phyloP scores from a whole-genome alignment of 2,888 invertebrate genomes.

The Lasioglossum villosulum region DNA sequence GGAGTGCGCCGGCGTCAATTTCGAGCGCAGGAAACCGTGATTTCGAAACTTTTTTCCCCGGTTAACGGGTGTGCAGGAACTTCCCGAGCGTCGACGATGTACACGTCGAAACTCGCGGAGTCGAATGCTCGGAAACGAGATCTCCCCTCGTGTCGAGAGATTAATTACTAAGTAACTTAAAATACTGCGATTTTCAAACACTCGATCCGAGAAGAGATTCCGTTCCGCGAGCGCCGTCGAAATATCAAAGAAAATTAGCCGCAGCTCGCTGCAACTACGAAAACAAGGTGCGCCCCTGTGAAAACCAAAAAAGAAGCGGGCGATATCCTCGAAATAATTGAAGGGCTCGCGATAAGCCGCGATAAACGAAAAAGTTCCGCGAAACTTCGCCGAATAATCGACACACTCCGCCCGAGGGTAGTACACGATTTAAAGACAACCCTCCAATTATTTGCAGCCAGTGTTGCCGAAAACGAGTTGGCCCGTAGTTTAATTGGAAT shows the following conservation, averaged over 20 bases:
- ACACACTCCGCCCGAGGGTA: neutral
- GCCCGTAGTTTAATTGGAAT: neutral
- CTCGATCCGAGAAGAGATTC: neutral
- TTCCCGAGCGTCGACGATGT: neutral
- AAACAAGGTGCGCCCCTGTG: neutral
- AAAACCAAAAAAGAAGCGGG: neutral
- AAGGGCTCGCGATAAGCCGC: neutral
- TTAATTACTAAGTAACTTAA: slow-evolving; percentile 13
- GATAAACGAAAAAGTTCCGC: neutral
- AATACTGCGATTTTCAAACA: neutral
- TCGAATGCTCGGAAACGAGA: neutral
- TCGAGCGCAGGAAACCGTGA: neutral
- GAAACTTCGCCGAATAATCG: neutral
- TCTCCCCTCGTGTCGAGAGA: neutral
- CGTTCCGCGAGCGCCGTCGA: neutral
- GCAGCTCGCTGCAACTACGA: neutral
- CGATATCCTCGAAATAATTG: neutral
- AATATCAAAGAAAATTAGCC: neutral
- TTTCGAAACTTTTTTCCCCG: neutral
- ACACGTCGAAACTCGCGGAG: neutral
- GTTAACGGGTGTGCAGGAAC: slow-evolving; percentile 10
- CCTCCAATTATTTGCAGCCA: slow-evolving; percentile 8
- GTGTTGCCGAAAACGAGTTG: slow-evolving; percentile 5
- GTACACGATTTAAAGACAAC: neutral
- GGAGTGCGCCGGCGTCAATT: neutral